These are phyloP conservation scores for Babylonia areolata DNA, from an alignment of 1,140 invertebrate species.

Conservation along the genomic window DNA sequence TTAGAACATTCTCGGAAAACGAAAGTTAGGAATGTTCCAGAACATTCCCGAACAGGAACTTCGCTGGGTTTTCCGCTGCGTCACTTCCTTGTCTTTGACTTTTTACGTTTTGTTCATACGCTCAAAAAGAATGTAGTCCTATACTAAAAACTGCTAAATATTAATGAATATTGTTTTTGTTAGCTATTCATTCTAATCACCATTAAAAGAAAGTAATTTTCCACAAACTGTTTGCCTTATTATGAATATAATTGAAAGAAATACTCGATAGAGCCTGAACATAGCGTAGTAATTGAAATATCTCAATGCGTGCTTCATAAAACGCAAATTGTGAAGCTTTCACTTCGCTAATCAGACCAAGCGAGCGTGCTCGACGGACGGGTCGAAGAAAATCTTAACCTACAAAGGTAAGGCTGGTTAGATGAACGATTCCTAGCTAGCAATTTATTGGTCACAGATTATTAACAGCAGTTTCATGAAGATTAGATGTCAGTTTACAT, in stretches of 20 bases:
- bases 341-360: not conserved
- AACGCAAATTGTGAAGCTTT: not conserved
- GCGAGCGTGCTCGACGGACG: too few relatives aligned
- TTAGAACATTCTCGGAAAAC: not conserved
- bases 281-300: not conserved
- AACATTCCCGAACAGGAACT: not conserved
- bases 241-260: not conserved
- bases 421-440: not conserved
- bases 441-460: not conserved
- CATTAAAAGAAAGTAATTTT: not conserved
- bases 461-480: not conserved
- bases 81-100: conserved; percentile 6
- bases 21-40: conserved; percentile 16
- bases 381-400: too few relatives aligned
- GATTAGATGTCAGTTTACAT: not conserved
- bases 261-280: not conserved
- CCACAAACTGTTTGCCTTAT: not conserved
- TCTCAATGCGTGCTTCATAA: not conserved
- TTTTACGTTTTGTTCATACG: not conserved
- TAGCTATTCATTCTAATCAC: not conserved
- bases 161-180: not conserved
- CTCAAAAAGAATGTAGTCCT: not conserved
- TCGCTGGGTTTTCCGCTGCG: not conserved
- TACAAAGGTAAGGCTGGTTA: not conserved
- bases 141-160: not conserved